These are phyloP conservation scores for Glandiceps talaboti DNA, from an alignment of 53 echinoderm and acorn worm genomes.

Conservation along the genomic window DNA sequence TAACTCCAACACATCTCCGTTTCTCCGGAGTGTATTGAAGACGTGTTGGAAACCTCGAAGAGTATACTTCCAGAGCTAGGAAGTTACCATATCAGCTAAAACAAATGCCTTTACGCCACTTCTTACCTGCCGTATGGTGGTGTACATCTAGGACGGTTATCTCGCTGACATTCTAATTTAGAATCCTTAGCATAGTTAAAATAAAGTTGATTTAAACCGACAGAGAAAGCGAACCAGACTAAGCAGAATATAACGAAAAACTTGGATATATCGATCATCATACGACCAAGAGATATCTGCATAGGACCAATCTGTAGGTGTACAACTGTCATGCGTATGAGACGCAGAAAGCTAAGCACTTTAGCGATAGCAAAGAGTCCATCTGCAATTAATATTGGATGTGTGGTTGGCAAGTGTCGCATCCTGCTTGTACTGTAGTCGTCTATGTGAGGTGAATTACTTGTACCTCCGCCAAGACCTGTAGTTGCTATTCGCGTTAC, in stretches of 20 bases:
- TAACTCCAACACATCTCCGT: too few species aligned
- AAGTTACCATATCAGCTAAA: too few species aligned
- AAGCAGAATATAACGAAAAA: conserved; percentile 91
- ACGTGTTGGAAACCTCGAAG: too few species aligned
- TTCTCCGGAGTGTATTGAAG: too few species aligned
- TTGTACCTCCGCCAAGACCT: neutral
- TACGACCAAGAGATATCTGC: conserved; percentile 97
- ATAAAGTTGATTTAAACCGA: conserved; percentile 97
- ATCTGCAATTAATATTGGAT: conserved; percentile 78
- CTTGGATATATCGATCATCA: conserved; percentile 98
- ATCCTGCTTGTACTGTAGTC: neutral
- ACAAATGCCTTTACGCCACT: too few species aligned
- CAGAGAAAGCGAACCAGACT: conserved; percentile 95
- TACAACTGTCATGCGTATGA: conserved; percentile 89
- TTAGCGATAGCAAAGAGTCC: conserved; percentile 95
- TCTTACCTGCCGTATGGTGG: neutral
- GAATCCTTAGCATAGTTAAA: conserved; percentile 16
- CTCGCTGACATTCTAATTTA: neutral
- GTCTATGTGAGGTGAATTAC: neutral
- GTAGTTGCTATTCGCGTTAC: neutral
- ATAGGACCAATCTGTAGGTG: conserved; percentile 95
- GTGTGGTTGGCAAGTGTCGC: neutral
- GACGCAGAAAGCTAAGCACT: conserved; percentile 84
- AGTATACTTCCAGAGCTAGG: too few species aligned
- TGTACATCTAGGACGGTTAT: neutral